Conservation (phyloP, 1,140 invertebrate genomes). For the Phymorhynchus buccinoides region DNA sequence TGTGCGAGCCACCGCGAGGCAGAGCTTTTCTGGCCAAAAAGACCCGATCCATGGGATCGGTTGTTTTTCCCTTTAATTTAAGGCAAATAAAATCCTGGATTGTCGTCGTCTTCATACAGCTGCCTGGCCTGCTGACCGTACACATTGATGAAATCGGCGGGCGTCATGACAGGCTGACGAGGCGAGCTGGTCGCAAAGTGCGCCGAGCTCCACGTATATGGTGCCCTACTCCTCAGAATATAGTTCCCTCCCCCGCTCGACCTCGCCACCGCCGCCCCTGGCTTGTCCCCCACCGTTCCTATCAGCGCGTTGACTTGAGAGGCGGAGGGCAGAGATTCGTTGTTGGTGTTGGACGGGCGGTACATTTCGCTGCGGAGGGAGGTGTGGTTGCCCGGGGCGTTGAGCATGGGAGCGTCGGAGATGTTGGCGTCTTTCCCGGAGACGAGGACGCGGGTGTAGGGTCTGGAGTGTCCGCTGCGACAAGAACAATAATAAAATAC, state of each 20-base stretch:
- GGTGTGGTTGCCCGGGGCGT: background rate
- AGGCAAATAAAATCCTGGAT: conserved; percentile 5
- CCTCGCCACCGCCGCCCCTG: background rate
- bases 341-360: conserved; percentile 17
- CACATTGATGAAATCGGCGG: conserved; percentile 21
- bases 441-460: conserved; percentile 7
- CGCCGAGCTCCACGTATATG: conserved; percentile 27
- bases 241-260: conserved; percentile 23
- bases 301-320: background rate
- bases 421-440: conserved; percentile 28
- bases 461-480: conserved; percentile 1
- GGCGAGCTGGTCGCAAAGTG: background rate
- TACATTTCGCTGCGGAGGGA: conserved; percentile 21
- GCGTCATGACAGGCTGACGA: conserved; percentile 15
- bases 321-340: background rate
- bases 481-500: too few species aligned
- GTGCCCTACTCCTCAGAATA: background rate
- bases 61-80: too few species aligned
- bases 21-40: too few species aligned
- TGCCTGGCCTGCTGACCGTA: conserved; percentile 14
- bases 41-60: too few species aligned
- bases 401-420: conserved; percentile 6
- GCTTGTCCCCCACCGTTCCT: background rate
- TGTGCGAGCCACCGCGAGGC: too few species aligned
- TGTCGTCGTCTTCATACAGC: background rate